Percentiles rank a stretch among this genome's conserved stretches.
phyloP scores from a whole-genome alignment of 1,140 invertebrate species.

The Magallana gigas region DNA sequence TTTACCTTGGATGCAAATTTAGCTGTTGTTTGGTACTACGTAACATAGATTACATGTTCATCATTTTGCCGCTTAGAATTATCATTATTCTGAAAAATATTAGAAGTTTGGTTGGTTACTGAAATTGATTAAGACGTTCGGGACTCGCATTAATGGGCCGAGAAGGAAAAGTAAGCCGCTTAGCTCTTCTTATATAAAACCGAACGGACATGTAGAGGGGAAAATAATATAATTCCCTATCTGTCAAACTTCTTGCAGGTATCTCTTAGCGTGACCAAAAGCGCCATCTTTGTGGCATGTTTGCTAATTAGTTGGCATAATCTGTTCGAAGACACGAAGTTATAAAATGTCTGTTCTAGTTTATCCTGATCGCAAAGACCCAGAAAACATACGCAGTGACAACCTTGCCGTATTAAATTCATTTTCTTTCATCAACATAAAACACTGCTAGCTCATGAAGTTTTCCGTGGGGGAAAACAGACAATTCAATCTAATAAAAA shows the following conservation, averaged over 20 bases:
- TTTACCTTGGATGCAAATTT: too few relatives aligned
- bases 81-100: background rate
- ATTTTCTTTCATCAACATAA: constrained; percentile 33
- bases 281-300: background rate
- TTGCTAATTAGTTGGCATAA: constrained; percentile 29
- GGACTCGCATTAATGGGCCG: background rate
- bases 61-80: background rate
- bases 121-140: background rate
- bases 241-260: constrained; percentile 16
- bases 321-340: background rate
- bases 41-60: background rate
- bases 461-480: constrained; percentile 5
- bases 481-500: constrained; percentile 20
- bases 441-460: constrained; percentile 5
- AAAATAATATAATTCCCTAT: constrained; percentile 32
- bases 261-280: constrained; percentile 7
- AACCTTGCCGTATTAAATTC: constrained; percentile 4
- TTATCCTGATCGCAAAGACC: constrained; percentile 24
- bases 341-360: background rate
- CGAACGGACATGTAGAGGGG: background rate
- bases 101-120: background rate
- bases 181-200: background rate
- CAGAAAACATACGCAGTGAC: background rate
- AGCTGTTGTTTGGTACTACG: background rate
- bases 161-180: constrained; percentile 19